Conservation (phyloP, 2,113 vertebrate species). For the Mungos mungo region DNA sequence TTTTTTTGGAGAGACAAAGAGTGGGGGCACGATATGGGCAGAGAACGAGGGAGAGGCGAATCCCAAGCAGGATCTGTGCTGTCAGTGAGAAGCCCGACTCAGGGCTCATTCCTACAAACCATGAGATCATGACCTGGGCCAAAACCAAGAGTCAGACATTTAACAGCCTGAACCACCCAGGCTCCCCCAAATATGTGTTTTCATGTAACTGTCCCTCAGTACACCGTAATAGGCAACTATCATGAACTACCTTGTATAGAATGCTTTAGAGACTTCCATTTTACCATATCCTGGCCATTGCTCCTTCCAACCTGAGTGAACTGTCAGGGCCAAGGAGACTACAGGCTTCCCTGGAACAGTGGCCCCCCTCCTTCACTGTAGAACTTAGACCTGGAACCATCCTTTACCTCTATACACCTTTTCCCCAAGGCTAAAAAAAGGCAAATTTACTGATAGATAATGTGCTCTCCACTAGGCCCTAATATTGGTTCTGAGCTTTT, state of each 20-base stretch:
- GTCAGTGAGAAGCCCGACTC: too few species aligned
- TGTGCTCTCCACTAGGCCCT: neutral
- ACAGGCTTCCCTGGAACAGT: neutral
- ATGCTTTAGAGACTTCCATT: neutral
- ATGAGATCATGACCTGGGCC: too few species aligned
- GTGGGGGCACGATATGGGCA: too few species aligned
- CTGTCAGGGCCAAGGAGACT: neutral
- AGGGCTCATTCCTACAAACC: too few species aligned
- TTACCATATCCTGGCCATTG: neutral
- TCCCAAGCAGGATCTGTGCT: too few species aligned
- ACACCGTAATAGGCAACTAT: neutral
- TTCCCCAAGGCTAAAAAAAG: neutral
- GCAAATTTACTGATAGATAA: neutral
- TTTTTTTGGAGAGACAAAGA: too few species aligned
- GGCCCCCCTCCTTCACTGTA: neutral
- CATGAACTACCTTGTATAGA: neutral
- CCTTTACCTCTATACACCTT: neutral
- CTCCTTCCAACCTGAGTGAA: neutral
- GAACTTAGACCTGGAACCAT: neutral
- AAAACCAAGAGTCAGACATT: too few species aligned
- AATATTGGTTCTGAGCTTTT: neutral
- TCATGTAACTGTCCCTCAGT: neutral
- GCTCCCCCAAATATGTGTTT: neutral
- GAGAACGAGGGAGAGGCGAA: too few species aligned
- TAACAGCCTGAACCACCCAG: too few species aligned